Evolutionary conservation across 1,140 invertebrate species (phyloP), one percentile per base, ranked within the genome.

Genomic region (Physella acuta): DNA sequence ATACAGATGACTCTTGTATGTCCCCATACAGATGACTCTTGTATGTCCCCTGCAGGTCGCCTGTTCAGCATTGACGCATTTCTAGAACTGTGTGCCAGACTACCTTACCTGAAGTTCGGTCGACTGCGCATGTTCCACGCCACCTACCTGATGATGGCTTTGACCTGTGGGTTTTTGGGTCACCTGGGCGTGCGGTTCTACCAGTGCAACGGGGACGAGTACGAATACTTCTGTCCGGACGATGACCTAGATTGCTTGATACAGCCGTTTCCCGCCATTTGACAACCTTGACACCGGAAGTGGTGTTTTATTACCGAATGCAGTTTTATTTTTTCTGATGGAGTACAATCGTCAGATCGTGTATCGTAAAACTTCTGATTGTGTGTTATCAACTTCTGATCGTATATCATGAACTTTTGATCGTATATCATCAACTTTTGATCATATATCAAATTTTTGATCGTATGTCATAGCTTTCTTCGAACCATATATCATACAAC

Each of bases 221-320:
- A 64, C 49, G 62, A 64, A 4, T 64, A 52, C 16, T 64, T 49
- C 49, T 64, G 62, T 20, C 26, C 8, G 8, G 62, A 64, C 14
- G 49, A 64, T 26, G 62, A 64, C n/a, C 14, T 64, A 3, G 62
- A 52, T 1, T 64, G 62, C n/a, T 44, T 52, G 0, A 52, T 64
- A 17, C 31, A 31, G 49, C 8, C 39, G n/a, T n/a, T n/a, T n/a
- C n/a, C n/a, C n/a, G n/a, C n/a, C n/a, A n/a, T n/a, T n/a, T n/a
- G n/a, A n/a, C n/a, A n/a, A n/a, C n/a, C n/a, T n/a, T n/a, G n/a
- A n/a, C n/a, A n/a, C n/a, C n/a, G n/a, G n/a, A n/a, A n/a, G n/a
- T n/a, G n/a, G n/a, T n/a, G n/a, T n/a, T n/a, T n/a, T n/a, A n/a
- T n/a, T n/a, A n/a, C n/a, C n/a, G n/a, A n/a, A n/a, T n/a, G n/a